Conservation (phyloP, 2,888 invertebrate genomes). For the Leuctra nigra region DNA sequence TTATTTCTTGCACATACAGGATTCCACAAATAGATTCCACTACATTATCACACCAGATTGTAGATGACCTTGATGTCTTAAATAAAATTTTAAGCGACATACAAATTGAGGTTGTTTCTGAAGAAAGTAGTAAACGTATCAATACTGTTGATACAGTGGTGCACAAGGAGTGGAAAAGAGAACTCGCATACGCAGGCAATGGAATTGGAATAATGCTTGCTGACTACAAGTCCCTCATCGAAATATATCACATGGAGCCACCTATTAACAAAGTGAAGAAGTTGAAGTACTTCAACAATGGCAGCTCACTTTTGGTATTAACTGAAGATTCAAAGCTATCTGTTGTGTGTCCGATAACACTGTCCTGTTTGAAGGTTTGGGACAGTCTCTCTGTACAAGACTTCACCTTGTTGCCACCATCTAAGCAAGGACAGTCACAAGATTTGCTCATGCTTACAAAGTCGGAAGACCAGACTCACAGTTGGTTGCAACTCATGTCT, state of each 20-base stretch:
- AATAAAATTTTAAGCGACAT: too few relatives aligned
- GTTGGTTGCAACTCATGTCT: conserved; percentile 32
- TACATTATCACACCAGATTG: too few relatives aligned
- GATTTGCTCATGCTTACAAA: conserved; percentile 34
- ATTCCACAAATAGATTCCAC: too few relatives aligned
- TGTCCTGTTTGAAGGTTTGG: conserved; percentile 33
- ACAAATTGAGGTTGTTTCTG: too few relatives aligned
- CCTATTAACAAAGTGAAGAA: not conserved
- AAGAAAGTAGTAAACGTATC: too few relatives aligned
- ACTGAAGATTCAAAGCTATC: conserved; percentile 32
- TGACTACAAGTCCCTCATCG: not conserved
- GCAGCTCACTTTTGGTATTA: conserved; percentile 35
- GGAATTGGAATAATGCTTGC: conserved; percentile 9
- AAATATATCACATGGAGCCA: not conserved
- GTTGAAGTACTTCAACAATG: conserved; percentile 9
- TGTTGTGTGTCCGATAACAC: conserved; percentile 34
- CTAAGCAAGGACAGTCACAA: conserved; percentile 26
- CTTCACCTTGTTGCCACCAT: conserved; percentile 34
- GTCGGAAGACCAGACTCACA: conserved; percentile 14
- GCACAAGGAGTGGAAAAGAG: not conserved
- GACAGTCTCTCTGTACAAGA: conserved; percentile 32
- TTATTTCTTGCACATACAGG: conserved; percentile 2
- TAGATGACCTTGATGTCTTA: too few relatives aligned
- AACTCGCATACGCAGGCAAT: conserved; percentile 7
- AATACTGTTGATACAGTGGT: too few relatives aligned